A percentile compares a stretch with the other conserved stretches of the same genome.
These are phyloP conservation scores for Hydrolagus affinis DNA, from an alignment of 2,113 vertebrate genomes.

Conservation along the genomic window DNA sequence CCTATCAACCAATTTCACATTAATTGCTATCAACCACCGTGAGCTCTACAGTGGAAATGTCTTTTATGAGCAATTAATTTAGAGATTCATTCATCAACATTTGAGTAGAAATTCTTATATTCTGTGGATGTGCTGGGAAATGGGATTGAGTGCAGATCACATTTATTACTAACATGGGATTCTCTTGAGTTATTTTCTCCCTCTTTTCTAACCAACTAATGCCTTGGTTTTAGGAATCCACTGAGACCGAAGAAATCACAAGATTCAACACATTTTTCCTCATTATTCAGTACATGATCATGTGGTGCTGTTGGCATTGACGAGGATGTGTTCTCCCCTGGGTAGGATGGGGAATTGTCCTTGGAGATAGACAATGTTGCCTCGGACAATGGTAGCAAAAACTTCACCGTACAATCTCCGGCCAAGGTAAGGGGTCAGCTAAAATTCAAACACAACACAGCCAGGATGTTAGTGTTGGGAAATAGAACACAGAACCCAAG, in stretches of 20 bases:
- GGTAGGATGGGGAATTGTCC: slow-evolving; percentile 54
- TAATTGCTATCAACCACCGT: too few relatives aligned
- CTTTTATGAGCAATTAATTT: too few relatives aligned
- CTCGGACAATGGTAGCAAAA: slow-evolving; percentile 55
- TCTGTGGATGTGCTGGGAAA: background rate
- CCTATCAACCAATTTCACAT: too few relatives aligned
- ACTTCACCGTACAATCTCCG: slow-evolving; percentile 54
- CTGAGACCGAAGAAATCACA: background rate
- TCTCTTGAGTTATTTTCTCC: too few relatives aligned
- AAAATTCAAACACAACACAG: slow-evolving; percentile 33
- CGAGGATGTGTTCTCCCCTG: slow-evolving; percentile 46
- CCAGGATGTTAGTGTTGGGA: background rate
- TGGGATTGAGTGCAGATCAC: background rate
- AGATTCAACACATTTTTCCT: too few relatives aligned
- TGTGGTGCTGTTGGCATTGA: background rate
- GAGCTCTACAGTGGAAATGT: too few relatives aligned
- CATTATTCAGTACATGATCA: background rate
- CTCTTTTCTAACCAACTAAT: too few relatives aligned
- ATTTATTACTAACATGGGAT: background rate
- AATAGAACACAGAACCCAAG: background rate
- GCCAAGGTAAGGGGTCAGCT: slow-evolving; percentile 67
- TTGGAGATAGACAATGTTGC: slow-evolving; percentile 58
- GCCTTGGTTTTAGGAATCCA: background rate
- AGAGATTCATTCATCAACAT: too few relatives aligned
- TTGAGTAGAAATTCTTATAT: too few relatives aligned